Evolutionary conservation across 37 sponge, comb jelly and placozoan species (phyloP), one percentile per base, ranked within the genome.

Genomic region (Ephydatia muelleri): DNA sequence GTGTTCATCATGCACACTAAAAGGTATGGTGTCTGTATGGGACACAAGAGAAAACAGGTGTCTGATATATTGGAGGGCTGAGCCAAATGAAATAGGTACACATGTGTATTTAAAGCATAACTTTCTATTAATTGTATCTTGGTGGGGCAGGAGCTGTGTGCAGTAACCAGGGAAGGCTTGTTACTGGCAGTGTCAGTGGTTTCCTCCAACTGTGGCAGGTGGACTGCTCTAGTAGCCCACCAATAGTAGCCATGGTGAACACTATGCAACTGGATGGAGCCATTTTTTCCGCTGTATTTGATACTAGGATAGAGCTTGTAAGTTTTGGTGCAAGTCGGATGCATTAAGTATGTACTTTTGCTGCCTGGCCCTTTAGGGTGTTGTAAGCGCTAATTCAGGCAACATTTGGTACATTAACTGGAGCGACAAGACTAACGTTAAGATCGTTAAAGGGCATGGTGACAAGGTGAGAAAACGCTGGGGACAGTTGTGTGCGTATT

Each of bases 341-440:
- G 43, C 6, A 43, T 9, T 6, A 9, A 6, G 3, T 43, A 9
- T 81, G n/a, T 5, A 14, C 35, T 8, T 29, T 31, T 22, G 47
- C 0, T 25, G 5, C 22, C 49, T 77, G 0, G 70, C 1, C 27
- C 30, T 67, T n/a, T 67, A 94, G 95, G 97, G 97, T 43, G 87
- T 97, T 25, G 95, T 90, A 2, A 91, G 95, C n/a, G 91, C 88
- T 65, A 65, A 81, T 3, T 29, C 49, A 19, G 96, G 96, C 32
- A 80, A 83, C 29, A 82, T 95, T 31, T 89, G 89, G 86, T 93
- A 89, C 82, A 77, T 97, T 38, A 95, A 91, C 78, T 97, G 96
- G 98, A 28, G 30, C 2, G 92, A 95, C n/a, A 69, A 31, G 28
- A 82, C 85, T 35, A 81, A 65, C 36, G 83, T 93, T 2, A 89